Evolutionary conservation across 2,113 vertebrate species (phyloP), one percentile per base, ranked within the genome.

Genomic region (Caretta caretta): DNA sequence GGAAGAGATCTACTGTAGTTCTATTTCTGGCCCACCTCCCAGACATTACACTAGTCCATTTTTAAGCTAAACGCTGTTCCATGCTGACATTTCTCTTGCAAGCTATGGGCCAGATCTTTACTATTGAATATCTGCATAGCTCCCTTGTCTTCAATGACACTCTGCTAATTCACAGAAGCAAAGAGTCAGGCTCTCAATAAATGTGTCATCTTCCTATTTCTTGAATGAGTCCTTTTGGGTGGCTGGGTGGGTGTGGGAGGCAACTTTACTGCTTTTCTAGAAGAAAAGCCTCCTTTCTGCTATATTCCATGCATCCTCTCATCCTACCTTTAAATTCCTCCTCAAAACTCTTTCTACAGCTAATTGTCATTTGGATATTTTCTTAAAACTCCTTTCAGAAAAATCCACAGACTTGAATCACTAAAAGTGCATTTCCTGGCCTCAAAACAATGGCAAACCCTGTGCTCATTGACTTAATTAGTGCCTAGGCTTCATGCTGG

Each of bases 1-100:
- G 54, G 13, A 20, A 91, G 87, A 81, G 19, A 46, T 92, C 83
- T 90, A 75, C 25, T 59, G 17, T 1, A 78, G 27, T 24, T 94
- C 3, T 80, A 84, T 80, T 88, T 91, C 94, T 94, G 90, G 81
- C 62, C 94, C 54, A 90, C 13, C 2, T 91, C 38, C 86, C 49
- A 88, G 69, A 85, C 0, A 0, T 76, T 85, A 76, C 2, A 29
- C 24, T 16, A 38, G n/a, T n/a, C 51, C 79, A 20, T 90, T 72
- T 89, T 92, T n/a, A 72, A 53, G 51, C 92, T 42, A 27, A 90
- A 92, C 83, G 59, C 76, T 89, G 62, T 87, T 87, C 83, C 76
- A 88, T 56, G 25, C 5, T 50, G 80, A 84, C 22, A 53, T 65
- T 87, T 87, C 20, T 88, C 81, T 59, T 85, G 84, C 42, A 38